Evolutionary conservation across 2,113 vertebrate species (phyloP), one percentile per base, ranked within the genome.

Genomic region (Gallinago jamesoni): DNA sequence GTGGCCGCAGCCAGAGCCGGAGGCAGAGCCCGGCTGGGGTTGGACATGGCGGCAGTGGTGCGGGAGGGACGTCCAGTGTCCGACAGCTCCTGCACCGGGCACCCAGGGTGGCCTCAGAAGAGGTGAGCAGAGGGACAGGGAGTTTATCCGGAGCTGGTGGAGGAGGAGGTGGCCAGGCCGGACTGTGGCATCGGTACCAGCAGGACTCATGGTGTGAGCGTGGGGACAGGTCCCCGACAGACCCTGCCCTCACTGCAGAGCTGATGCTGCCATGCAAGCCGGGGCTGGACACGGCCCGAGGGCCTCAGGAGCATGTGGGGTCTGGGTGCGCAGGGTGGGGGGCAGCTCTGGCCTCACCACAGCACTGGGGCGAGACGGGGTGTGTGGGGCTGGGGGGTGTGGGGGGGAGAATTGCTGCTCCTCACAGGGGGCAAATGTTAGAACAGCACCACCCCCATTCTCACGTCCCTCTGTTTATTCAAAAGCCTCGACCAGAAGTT

Each of bases 1-100:
- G 64, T 6, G 33, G 63, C 68, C 45, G 28, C 18, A 37, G 7
- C 43, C 10, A 48, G 37, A 31, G 64, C 43, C 1, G 13, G 43
- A 3, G 47, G 75, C 84, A 50, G 66, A 69, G 20, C 53, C 43
- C 1, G 14, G 15, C 0, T 14, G 25, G 9, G 3, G n/a, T 31
- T 56, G 8, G 9, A 15, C 1, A 2, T 57, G 62, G 1, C 0
- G 62, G 1, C 0, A 4, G 45, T 4, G 57, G 9, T 8, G 48
- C 15, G 3, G 53, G 28, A 30, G n/a, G 41, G 35, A 28, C 0
- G 10, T 62, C 4, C 69, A 9, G 8, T 2, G 3, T 21, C 62
- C 9, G 2, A 52, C 59, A 35, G 39, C 47, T 53, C 8, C 70
- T 23, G 52, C n/a, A 9, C 17, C 33, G 15, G 35, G 68, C 57